Evolutionary conservation across 2,797 vertebrate genomes (phyloP), one percentile per base, ranked within the genome.

Genomic region (Kryptopterus vitreolus): DNA sequence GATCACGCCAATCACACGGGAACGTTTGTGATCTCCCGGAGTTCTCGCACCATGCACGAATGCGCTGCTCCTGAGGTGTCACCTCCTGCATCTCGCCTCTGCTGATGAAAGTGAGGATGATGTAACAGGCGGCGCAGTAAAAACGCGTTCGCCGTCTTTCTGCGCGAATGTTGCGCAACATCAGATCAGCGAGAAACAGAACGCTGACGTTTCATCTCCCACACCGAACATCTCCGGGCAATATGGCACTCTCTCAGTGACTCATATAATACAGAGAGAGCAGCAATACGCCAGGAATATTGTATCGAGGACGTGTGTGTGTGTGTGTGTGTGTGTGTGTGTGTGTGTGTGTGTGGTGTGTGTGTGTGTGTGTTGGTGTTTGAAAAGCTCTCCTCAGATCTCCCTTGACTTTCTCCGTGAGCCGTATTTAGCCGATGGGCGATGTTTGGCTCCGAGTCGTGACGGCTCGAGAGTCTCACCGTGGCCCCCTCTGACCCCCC

Each of bases 371-470:
- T n/a, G 16, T 5, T 26, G n/a, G 7, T 0, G 31, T 31, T 66
- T 15, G 48, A 31, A 72, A 35, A 76, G 26, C 57, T 59, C 55
- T n/a, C 61, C 75, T 53, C 61, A 52, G 75, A 65, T 52, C 61
- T 35, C 11, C 22, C 2, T 48, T 31, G 43, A 57, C 58, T 35
- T 33, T 24, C 26, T 43, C 31, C n/a, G 63, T 29, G 20, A 72
- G 70, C 70, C 10, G 31, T 55, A 57, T 78, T 74, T 70, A 78
- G 81, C 69, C 74, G 20, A 31, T 53, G 31, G 35, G 20, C 38
- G 22, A 55, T 48, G 22, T 2, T 62, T 24, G 52, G 63, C 10
- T 55, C 68, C 46, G 81, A 82, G 71, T 82, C 81, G 81, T 82
- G 81, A 82, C 77, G 26, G 29, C 81, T 75, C 55, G 18, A 66